phyloP scores from a whole-genome alignment of 2,113 vertebrate genomes.

The Hippopotamus amphibius region DNA sequence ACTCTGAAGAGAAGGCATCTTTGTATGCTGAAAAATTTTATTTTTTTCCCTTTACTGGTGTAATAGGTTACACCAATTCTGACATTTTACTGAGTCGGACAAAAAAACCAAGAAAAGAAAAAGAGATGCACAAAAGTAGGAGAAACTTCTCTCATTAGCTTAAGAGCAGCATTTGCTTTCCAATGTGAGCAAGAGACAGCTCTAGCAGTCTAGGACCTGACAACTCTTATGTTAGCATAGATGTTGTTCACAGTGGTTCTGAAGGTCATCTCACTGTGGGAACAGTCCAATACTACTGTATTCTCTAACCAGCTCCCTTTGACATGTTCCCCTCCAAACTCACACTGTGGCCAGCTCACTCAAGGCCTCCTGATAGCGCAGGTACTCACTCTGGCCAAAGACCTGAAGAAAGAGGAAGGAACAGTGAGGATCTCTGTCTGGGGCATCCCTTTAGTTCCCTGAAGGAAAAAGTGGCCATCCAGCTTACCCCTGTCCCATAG shows the following conservation, averaged over 20 bases:
- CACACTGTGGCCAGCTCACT: slow-evolving; percentile 92
- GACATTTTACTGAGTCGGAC: not conserved
- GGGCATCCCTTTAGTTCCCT: not conserved
- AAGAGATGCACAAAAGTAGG: not conserved
- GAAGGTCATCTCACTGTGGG: not conserved
- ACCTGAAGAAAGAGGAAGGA: slow-evolving; percentile 83
- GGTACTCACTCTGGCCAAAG: slow-evolving; percentile 93
- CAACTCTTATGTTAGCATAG: not conserved
- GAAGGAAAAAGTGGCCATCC: not conserved
- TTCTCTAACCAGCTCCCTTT: not conserved
- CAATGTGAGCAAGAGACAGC: not conserved
- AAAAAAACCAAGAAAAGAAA: not conserved
- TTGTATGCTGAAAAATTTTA: not conserved
- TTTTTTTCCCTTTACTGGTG: not conserved
- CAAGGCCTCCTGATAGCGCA: slow-evolving; percentile 93
- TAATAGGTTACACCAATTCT: not conserved
- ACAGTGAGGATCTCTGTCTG: fast-evolving
- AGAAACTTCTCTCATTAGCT: not conserved
- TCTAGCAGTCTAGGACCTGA: not conserved
- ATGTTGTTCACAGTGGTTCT: not conserved
- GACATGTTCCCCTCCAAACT: slow-evolving; percentile 80
- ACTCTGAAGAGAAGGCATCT: not conserved
- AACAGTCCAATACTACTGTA: not conserved
- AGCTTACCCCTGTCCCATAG: slow-evolving; percentile 93
- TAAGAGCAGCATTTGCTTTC: not conserved